These are phyloP conservation scores for Diadegma fenestrale DNA, from an alignment of 2,888 invertebrate genomes.

Conservation along the genomic window DNA sequence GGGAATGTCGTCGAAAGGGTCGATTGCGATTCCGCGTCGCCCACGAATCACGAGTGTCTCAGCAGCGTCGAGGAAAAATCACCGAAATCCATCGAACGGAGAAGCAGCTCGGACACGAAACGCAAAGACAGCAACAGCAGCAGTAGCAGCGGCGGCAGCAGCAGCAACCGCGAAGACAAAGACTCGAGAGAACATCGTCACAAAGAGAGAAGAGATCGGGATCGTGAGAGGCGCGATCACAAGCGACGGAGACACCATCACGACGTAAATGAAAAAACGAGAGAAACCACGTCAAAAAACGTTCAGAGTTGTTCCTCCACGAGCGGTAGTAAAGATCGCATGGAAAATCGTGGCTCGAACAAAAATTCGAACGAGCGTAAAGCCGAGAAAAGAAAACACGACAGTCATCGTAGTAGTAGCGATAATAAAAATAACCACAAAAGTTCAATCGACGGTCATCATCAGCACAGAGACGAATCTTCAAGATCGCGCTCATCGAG, in stretches of 20 bases:
- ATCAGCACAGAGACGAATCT: slow-evolving; percentile 68
- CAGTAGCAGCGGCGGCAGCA: slow-evolving; percentile 30
- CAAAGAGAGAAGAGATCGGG: slow-evolving; percentile 74
- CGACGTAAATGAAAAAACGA: slow-evolving; percentile 55
- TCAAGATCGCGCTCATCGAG: slow-evolving; percentile 76
- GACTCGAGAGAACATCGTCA: slow-evolving; percentile 73
- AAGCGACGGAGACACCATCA: slow-evolving; percentile 70
- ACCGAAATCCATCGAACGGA: slow-evolving; percentile 57
- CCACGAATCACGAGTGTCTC: slow-evolving; percentile 58
- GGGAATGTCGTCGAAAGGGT: not conserved
- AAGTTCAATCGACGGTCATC: slow-evolving; percentile 70
- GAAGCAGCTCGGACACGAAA: slow-evolving; percentile 20
- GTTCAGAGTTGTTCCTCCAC: slow-evolving; percentile 36
- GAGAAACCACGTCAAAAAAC: slow-evolving; percentile 47
- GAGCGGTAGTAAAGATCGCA: slow-evolving; percentile 27
- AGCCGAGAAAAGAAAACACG: slow-evolving; percentile 64
- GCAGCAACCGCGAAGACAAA: slow-evolving; percentile 70
- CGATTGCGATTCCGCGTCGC: slow-evolving; percentile 40
- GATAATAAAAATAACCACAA: slow-evolving; percentile 74
- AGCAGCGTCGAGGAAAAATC: slow-evolving; percentile 76
- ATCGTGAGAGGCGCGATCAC: slow-evolving; percentile 75
- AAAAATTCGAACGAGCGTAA: slow-evolving; percentile 41
- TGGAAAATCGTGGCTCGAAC: slow-evolving; percentile 31
- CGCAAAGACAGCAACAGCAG: slow-evolving; percentile 44
- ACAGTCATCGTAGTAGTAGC: slow-evolving; percentile 60